These are phyloP conservation scores for Hypothenemus hampei DNA, from an alignment of 1,140 invertebrate species.

Conservation along the genomic window DNA sequence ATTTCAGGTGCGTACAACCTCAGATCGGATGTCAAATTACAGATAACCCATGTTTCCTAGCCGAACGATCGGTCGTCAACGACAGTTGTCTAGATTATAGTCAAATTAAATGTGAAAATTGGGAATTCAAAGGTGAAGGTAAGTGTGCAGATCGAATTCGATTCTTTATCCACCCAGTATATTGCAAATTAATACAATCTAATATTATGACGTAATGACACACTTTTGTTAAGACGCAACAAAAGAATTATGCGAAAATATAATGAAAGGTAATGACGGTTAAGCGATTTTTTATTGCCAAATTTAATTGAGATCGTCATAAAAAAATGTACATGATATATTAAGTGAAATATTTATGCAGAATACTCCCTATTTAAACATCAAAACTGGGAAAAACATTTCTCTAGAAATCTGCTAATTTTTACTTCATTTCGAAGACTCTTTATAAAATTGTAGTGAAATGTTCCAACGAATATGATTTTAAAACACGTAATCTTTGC, in stretches of 20 bases:
- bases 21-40: constrained; percentile 46
- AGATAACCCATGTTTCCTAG: constrained; percentile 44
- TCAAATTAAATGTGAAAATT: constrained; percentile 53
- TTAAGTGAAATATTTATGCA: too few species aligned
- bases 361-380: too few species aligned
- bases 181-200: not conserved
- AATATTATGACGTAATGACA: not conserved
- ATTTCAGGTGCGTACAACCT: constrained; percentile 3
- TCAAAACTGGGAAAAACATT: too few species aligned
- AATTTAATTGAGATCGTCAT: constrained; percentile 6
- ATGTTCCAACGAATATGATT: too few species aligned
- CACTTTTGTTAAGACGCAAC: not conserved
- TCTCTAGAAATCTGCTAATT: too few species aligned
- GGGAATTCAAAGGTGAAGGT: constrained; percentile 61
- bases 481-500: too few species aligned
- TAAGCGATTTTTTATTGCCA: constrained; percentile 16
- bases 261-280: constrained; percentile 7
- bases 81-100: constrained; percentile 13
- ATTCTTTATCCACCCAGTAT: not conserved
- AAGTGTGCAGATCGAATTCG: constrained; percentile 14
- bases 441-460: too few species aligned
- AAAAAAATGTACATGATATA: too few species aligned
- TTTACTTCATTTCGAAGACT: too few species aligned
- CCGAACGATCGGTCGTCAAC: constrained; percentile 38
- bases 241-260: constrained; percentile 5